A percentile compares a stretch with the other conserved stretches of the same genome.
These are phyloP conservation scores for Montipora foliosa DNA, from an alignment of 64 coral and sea anemone genomes.

Conservation along the genomic window DNA sequence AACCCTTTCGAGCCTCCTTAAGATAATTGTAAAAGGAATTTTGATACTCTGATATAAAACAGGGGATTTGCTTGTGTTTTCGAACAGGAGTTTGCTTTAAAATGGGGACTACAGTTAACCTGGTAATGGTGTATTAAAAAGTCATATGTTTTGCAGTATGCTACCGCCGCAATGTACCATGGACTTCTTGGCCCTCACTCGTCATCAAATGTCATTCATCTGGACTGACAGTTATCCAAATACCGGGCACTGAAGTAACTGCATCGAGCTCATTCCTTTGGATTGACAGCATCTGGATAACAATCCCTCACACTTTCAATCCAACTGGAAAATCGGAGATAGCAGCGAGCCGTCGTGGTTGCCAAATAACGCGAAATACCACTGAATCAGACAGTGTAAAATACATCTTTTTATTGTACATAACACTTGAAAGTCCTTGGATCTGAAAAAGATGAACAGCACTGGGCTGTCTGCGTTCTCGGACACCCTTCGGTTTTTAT, in stretches of 20 bases:
- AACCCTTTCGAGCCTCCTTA: no score
- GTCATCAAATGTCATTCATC: slow-evolving; percentile 48
- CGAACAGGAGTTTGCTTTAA: no score
- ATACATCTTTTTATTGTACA: neutral
- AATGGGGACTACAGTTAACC: no score
- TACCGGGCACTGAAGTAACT: neutral
- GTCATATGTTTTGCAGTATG: neutral
- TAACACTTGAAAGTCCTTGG: slow-evolving; percentile 17
- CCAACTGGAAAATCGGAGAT: neutral
- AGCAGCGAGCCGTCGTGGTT: neutral
- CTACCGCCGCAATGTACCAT: slow-evolving; percentile 1
- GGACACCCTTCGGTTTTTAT: no score
- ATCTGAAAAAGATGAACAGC: neutral
- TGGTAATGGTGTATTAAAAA: neutral
- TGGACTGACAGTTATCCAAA: neutral
- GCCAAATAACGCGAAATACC: neutral
- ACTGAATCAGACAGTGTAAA: neutral
- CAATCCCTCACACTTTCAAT: neutral
- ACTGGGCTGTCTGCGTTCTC: neutral
- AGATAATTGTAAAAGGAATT: no score
- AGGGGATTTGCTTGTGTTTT: no score
- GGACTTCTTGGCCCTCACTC: slow-evolving; percentile 18
- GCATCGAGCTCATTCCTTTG: neutral
- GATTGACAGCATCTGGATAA: neutral
- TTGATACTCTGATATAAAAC: no score